Evolutionary conservation across 1,140 invertebrate genomes (phyloP), one percentile per base, ranked within the genome.

Genomic region (Sycobia sp.): DNA sequence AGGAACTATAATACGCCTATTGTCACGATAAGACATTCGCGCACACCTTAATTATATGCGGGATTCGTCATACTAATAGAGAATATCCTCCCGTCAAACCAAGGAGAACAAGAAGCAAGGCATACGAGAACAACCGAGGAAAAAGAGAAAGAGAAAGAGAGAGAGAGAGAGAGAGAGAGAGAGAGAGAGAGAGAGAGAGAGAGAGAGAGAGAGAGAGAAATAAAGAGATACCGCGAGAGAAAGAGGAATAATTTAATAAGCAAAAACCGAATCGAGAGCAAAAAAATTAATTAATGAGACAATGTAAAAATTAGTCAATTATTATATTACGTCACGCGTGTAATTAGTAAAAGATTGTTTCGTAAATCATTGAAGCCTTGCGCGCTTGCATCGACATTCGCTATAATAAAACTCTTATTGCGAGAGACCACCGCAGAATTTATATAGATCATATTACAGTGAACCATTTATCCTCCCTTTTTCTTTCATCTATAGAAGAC

Each of bases 271-370:
- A n/a, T n/a, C n/a, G n/a, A n/a, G n/a, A n/a, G n/a, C n/a, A n/a
- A n/a, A n/a, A n/a, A n/a, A n/a, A n/a, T n/a, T n/a, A n/a, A n/a
- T n/a, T n/a, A 18, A 46, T 20, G 22, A 54, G 46, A 38, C 4
- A 36, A 38, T 62, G 50, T 36, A 47, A 62, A 50, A 63, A 57
- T 63, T 63, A 63, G 61, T 63, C 61, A 63, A 63, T 63, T 63
- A 63, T 43, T 51, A 25, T n/a, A n/a, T 41, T 36, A 62, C 20
- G 22, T 22, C 16, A 57, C 32, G 46, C 29, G 46, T 50, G 53
- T 49, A 43, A 50, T 56, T n/a, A 49, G 7, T 10, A 41, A 32
- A 44, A 9, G 7, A 63, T 57, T 63, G 5, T 57, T 63, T 50
- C 34, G 11, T 51, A n/a, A n/a, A 32, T 62, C 27, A 54, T 62